phyloP scores from a whole-genome alignment of 2,113 vertebrate species.

The Cnemophilus loriae region DNA sequence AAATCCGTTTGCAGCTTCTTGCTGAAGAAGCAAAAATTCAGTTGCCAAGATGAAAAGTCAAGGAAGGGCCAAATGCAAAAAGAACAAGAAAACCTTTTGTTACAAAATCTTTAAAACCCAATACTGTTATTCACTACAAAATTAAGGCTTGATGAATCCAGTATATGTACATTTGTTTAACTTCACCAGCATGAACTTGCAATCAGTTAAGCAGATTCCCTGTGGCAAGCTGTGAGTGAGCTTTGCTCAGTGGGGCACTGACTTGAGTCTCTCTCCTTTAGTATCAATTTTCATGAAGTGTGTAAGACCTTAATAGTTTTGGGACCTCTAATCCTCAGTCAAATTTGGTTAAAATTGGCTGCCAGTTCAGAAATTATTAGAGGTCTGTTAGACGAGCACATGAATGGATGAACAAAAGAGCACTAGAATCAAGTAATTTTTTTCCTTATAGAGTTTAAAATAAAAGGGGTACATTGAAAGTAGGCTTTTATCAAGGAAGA shows the following conservation, averaged over 20 bases:
- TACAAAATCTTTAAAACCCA: not conserved
- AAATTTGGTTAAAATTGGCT: constrained; percentile 50
- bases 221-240: not conserved
- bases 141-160: not conserved
- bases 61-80: not conserved
- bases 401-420: not conserved
- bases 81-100: not conserved
- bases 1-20: not conserved
- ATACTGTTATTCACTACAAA: not conserved
- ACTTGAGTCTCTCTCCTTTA: not conserved
- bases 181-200: not conserved
- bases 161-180: not conserved
- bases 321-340: constrained; percentile 53
- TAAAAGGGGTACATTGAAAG: not conserved
- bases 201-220: not conserved
- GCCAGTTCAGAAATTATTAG: constrained; percentile 15
- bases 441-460: not conserved
- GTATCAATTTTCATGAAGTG: constrained; percentile 18
- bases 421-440: not conserved
- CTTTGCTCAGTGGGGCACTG: not conserved
- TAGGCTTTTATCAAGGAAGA: not conserved
- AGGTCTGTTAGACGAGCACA: not conserved
- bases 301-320: constrained; percentile 35
- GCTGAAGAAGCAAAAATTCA: not conserved
- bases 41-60: not conserved